Evolutionary conservation across 1,140 invertebrate genomes (phyloP), one percentile per base, ranked within the genome.

Genomic region (Diachasmimorpha longicaudata): DNA sequence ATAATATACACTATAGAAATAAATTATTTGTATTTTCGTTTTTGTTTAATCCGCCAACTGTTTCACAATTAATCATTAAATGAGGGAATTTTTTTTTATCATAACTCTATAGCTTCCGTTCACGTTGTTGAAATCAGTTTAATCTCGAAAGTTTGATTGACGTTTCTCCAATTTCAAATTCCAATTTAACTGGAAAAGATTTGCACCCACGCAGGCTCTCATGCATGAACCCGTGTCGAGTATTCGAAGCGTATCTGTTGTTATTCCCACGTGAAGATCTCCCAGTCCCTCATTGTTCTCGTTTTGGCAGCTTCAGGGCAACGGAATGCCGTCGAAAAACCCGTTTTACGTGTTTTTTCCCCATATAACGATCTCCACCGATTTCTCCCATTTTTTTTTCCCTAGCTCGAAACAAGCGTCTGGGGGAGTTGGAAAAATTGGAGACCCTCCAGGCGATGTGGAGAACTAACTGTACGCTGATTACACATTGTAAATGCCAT

Each of bases 401-500:
- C n/a, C n/a, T n/a, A 31, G 6, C 31, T 31, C 31, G 2, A 31
- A 31, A 52, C 13, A 48, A 39, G 13, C 39, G 39, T 31, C 48
- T 63, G 4, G 21, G 14, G 48, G 48, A 55, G 23, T 25, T 25
- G 19, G 58, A 63, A 31, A 63, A 52, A 52, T 52, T 16, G 11
- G 14, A 31, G 16, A 44, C 19, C 4, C 31, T 44, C 25, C 4
- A n/a, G 36, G 31, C 67, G n/a, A 67, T 42, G 39, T 10, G 10
- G 19, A 46, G 11, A 58, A 36, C 48, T 72, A 72, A 72, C 70
- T 63, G 71, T 73, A 73, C 31, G n/a, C n/a, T 66, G 19, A 73
- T 66, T 73, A 66, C 52, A 63, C 36, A 66, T 58, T n/a, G 71
- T 63, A 58, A 63, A 63, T 73, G 52, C 71, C 71, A 73, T 66